A percentile compares a stretch with the other conserved stretches of the same genome.
phyloP scores from a whole-genome alignment of 2,888 invertebrate genomes.

The Yponomeuta plumbellus region DNA sequence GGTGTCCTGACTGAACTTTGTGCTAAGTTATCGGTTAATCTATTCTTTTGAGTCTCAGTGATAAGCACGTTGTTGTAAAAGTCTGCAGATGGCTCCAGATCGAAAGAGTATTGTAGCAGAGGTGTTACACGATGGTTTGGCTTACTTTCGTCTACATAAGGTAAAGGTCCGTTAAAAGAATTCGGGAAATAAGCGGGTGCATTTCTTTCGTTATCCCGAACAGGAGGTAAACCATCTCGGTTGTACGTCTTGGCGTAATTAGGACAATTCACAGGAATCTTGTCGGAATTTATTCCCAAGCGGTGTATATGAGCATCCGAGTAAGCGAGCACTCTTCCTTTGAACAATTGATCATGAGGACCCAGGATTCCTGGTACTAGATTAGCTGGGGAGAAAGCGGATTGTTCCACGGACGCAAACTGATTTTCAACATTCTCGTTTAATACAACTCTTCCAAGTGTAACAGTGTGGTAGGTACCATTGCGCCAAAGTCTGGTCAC shows the following conservation, averaged over 20 bases:
- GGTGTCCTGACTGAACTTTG: neutral
- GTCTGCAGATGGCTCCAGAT: neutral
- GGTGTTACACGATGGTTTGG: conserved; percentile 27
- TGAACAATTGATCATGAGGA: conserved; percentile 45
- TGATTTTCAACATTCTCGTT: conserved; percentile 44
- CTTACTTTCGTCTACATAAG: conserved; percentile 64
- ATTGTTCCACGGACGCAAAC: conserved; percentile 42
- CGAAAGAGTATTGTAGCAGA: too few relatives aligned
- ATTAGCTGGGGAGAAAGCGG: conserved; percentile 48
- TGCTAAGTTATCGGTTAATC: neutral
- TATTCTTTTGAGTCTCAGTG: neutral
- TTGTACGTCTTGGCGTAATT: conserved; percentile 40
- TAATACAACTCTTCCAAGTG: conserved; percentile 43
- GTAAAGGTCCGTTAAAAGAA: conserved; percentile 90
- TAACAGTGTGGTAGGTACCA: conserved; percentile 44
- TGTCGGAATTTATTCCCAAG: conserved; percentile 46
- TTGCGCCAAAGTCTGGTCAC: conserved; percentile 50
- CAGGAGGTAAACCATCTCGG: conserved; percentile 77
- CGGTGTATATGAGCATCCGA: conserved; percentile 47
- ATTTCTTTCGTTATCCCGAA: conserved; percentile 85
- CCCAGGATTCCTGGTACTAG: conserved; percentile 59
- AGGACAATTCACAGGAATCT: conserved; percentile 46
- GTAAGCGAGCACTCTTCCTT: conserved; percentile 42
- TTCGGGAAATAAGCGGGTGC: conserved; percentile 97
- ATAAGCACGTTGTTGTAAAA: conserved; percentile 2